Percentiles rank a stretch among this genome's conserved stretches.
Conservation (phyloP, 2,888 invertebrate genomes). For the Dolichomitus sp. region DNA sequence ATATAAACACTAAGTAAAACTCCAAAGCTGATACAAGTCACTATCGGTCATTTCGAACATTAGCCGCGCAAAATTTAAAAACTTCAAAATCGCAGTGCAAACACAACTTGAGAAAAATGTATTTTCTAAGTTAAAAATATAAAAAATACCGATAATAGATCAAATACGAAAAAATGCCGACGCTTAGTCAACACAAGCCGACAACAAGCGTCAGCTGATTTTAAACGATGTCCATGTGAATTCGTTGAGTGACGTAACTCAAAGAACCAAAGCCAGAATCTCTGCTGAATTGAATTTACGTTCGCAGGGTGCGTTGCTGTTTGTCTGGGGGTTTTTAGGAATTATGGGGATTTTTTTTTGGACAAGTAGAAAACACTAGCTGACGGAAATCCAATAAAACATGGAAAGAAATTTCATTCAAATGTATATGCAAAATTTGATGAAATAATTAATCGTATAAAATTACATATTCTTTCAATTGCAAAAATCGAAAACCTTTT, state of each 20-base stretch:
- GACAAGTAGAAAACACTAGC: neutral
- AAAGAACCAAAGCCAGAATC: neutral
- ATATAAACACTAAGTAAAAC: neutral
- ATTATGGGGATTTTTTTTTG: neutral
- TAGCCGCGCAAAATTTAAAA: neutral
- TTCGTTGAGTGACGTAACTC: neutral
- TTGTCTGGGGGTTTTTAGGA: neutral
- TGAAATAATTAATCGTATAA: neutral
- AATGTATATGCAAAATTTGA: too few relatives aligned
- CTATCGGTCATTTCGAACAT: neutral
- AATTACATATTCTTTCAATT: neutral
- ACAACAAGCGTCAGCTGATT: slow-evolving; percentile 33
- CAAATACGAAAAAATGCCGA: neutral
- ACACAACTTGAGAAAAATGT: neutral
- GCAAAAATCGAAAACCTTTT: too few relatives aligned
- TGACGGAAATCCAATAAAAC: neutral
- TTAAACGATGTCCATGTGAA: neutral
- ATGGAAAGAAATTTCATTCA: neutral
- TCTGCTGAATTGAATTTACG: neutral
- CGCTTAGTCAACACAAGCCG: slow-evolving; percentile 6
- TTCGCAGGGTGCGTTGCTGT: neutral
- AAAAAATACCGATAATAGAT: neutral
- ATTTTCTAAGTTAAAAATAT: neutral
- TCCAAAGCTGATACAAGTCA: neutral
- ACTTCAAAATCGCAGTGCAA: neutral